Conservation (phyloP, 1,140 invertebrate species). For the Wiebesia pumilae region DNA sequence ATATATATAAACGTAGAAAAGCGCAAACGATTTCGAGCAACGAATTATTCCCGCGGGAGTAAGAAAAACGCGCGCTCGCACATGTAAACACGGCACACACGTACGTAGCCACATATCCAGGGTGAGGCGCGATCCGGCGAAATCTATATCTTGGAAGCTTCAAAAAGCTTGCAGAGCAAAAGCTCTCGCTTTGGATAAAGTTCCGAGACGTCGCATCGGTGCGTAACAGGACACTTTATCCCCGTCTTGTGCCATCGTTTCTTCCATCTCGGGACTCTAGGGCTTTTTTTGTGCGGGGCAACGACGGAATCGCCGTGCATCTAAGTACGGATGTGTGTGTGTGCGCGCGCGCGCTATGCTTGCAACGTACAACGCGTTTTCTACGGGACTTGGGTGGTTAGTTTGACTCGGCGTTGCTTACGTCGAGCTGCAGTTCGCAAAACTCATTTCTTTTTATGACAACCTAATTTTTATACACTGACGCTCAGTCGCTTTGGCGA, state of each 20-base stretch:
- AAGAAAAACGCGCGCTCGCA: slow-evolving; percentile 30
- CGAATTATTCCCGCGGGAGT: slow-evolving; percentile 56
- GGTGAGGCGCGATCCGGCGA: background rate
- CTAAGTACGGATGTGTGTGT: background rate
- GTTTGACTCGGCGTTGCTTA: background rate
- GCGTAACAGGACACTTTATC: slow-evolving; percentile 56
- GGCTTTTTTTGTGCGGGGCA: slow-evolving; percentile 6
- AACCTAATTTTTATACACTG: slow-evolving; percentile 30
- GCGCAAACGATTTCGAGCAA: slow-evolving; percentile 45
- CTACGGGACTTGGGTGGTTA: background rate
- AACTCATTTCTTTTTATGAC: slow-evolving; percentile 46
- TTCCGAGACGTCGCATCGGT: slow-evolving; percentile 50
- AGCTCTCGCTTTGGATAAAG: slow-evolving; percentile 56
- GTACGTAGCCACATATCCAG: background rate
- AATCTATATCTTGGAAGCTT: slow-evolving; percentile 49
- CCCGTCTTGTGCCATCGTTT: slow-evolving; percentile 54
- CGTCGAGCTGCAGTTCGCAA: slow-evolving; percentile 10
- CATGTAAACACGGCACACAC: background rate
- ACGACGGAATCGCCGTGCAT: slow-evolving; percentile 12
- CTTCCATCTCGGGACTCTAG: slow-evolving; percentile 35
- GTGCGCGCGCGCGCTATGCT: background rate
- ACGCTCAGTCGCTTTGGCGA: background rate
- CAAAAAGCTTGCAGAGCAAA: slow-evolving; percentile 44
- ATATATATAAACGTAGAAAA: slow-evolving; percentile 22
- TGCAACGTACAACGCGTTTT: background rate